These are phyloP conservation scores for Saccostrea cuccullata DNA, from an alignment of 1,140 invertebrate genomes.

Conservation along the genomic window DNA sequence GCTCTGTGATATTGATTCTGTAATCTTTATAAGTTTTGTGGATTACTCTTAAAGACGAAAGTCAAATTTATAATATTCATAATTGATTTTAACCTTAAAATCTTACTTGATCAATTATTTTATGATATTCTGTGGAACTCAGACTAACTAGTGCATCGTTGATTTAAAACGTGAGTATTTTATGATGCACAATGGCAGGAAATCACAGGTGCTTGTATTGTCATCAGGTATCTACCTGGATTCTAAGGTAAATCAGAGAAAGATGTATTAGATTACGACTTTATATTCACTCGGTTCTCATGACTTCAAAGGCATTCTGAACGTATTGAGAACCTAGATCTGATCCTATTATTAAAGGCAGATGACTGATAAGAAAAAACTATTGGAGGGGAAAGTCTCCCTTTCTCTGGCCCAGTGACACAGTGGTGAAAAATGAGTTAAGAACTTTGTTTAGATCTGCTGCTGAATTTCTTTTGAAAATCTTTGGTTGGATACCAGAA, in stretches of 20 bases:
- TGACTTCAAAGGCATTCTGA: conserved; percentile 21
- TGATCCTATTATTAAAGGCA: conserved; percentile 1
- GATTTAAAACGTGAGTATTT: neutral
- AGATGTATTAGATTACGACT: conserved; percentile 10
- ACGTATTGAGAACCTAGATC: neutral
- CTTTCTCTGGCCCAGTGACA: conserved; percentile 23
- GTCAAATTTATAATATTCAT: conserved; percentile 28
- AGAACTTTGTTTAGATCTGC: neutral
- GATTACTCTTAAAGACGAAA: neutral
- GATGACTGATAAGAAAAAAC: neutral
- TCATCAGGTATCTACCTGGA: conserved; percentile 2
- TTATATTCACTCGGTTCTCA: neutral
- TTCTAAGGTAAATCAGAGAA: conserved; percentile 12
- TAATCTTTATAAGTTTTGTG: neutral
- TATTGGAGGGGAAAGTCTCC: neutral
- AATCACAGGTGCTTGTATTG: neutral
- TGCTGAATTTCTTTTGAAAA: neutral
- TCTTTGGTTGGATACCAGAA: neutral
- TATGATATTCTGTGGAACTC: neutral
- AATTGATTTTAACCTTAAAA: neutral
- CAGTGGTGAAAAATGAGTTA: neutral
- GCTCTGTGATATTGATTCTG: conserved; percentile 18
- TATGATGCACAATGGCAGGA: neutral
- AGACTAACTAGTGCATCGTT: neutral
- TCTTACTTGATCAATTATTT: neutral